These are phyloP conservation scores for Cabera pusaria DNA, from an alignment of 2,888 invertebrate genomes.

Conservation along the genomic window DNA sequence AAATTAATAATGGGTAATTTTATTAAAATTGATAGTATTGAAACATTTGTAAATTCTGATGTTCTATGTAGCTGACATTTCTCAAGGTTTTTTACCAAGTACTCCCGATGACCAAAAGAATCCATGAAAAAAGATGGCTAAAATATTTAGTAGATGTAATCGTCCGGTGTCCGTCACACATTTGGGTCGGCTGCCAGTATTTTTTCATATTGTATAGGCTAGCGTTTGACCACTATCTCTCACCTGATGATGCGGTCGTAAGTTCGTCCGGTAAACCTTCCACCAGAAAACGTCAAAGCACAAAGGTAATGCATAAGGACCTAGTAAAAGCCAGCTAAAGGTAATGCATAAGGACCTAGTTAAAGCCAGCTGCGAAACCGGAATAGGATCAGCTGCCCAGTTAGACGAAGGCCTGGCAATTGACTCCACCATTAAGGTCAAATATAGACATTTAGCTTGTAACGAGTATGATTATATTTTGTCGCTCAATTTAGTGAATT, in stretches of 20 bases:
- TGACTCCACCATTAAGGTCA: conserved; percentile 20
- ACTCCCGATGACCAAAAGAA: too few relatives aligned
- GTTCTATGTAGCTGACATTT: too few relatives aligned
- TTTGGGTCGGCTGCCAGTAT: conserved; percentile 8
- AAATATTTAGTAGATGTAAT: not conserved
- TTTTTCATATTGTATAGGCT: too few relatives aligned
- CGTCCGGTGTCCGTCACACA: not conserved
- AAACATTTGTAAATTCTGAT: too few relatives aligned
- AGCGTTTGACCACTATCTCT: too few relatives aligned
- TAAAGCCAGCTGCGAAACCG: conserved; percentile 50
- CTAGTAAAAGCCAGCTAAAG: conserved; percentile 47
- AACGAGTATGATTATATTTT: conserved; percentile 4
- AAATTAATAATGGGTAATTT: too few relatives aligned
- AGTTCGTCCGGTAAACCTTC: conserved; percentile 1
- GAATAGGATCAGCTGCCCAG: conserved; percentile 45
- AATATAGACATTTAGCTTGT: conserved; percentile 7
- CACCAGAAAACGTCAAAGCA: conserved; percentile 7
- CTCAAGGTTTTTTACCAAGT: too few relatives aligned
- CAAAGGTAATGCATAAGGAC: conserved; percentile 22
- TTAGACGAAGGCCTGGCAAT: conserved; percentile 11
- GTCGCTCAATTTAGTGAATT: not conserved
- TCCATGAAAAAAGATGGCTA: too few relatives aligned
- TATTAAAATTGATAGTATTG: too few relatives aligned
- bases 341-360: conserved; percentile 34
- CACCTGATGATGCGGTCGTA: too few relatives aligned